Evolutionary conservation across 2,113 vertebrate genomes (phyloP), one percentile per base, ranked within the genome.

Genomic region (Plecturocebus donacophilus): DNA sequence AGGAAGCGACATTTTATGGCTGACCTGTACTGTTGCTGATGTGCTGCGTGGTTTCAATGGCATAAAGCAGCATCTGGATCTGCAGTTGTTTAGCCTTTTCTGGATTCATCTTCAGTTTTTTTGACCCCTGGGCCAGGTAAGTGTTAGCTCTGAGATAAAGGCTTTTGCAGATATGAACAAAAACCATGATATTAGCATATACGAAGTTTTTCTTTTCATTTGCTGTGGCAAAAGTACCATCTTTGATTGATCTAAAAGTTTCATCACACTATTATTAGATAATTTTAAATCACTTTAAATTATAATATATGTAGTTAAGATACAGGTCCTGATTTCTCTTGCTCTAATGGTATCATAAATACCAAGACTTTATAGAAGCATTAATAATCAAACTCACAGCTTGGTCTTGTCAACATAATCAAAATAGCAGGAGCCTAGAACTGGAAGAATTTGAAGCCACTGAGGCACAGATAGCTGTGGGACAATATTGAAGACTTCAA

Each of bases 371-470:
- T 87, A 77, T 40, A 93, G 76, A 95, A 95, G 66, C 40, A 82
- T 96, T 95, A 91, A 92, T 90, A 96, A 95, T 90, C 90, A 95
- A 9, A 94, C 77, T 92, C 97, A 97, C 94, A 97, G 97, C 95
- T 97, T 97, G 95, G 87, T 90, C 96, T 97, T 93, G 45, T 96
- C 95, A 95, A 95, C 66, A 90, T 85, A 96, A 97, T 96, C 95
- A n/a, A 75, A 19, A 14, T 54, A 54, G 77, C 6, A 71, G 58
- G 17, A 84, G 54, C 30, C 10, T 5, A 2, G 1, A 1, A 9
- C n/a, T 20, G 21, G 61, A 76, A 12, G 30, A 35, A 14, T 89
- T 66, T 81, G 54, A 81, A 85, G 8, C 5, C 16, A 32, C 21
- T 38, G 49, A 71, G 21, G 13, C 8, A 70, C n/a, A 45, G 45